A percentile compares a stretch with the other conserved stretches of the same genome.
Evolutionary conservation across 2,888 invertebrate genomes (phyloP).

Genomic region (Standfussiana lucernea): DNA sequence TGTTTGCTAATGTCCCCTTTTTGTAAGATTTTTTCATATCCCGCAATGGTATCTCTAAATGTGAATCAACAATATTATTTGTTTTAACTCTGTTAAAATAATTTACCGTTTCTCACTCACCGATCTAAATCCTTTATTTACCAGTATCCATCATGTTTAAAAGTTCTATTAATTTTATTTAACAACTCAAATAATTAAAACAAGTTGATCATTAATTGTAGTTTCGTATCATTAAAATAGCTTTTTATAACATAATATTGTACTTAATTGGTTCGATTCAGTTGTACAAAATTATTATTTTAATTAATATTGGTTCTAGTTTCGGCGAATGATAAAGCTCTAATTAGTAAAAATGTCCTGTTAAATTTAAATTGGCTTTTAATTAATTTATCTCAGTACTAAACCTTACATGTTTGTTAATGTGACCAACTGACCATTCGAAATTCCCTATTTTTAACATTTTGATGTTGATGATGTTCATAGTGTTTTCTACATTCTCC

Average conservation of each 20-base stretch:
- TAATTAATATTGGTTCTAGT: background rate
- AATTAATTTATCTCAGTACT: background rate
- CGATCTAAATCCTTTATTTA: too few species aligned
- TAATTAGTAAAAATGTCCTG: constrained; percentile 9
- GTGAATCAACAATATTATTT: background rate
- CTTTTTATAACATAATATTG: background rate
- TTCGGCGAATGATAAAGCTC: background rate
- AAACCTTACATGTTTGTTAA: background rate
- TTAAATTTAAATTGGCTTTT: background rate
- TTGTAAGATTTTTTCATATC: background rate
- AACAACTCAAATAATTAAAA: background rate
- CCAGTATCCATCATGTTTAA: background rate
- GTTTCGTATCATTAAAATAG: background rate
- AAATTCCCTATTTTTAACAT: background rate
- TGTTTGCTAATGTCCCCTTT: too few species aligned
- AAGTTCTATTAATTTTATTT: background rate
- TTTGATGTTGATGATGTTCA: background rate
- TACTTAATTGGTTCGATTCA: background rate
- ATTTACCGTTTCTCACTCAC: too few species aligned
- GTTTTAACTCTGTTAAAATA: background rate
- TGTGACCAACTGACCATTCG: background rate
- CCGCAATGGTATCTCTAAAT: background rate
- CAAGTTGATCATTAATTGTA: background rate
- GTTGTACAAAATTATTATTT: constrained; percentile 1
- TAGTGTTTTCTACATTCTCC: background rate